Evolutionary conservation across 1,140 invertebrate species (phyloP).

Genomic region (Neocloeon triangulifer): DNA sequence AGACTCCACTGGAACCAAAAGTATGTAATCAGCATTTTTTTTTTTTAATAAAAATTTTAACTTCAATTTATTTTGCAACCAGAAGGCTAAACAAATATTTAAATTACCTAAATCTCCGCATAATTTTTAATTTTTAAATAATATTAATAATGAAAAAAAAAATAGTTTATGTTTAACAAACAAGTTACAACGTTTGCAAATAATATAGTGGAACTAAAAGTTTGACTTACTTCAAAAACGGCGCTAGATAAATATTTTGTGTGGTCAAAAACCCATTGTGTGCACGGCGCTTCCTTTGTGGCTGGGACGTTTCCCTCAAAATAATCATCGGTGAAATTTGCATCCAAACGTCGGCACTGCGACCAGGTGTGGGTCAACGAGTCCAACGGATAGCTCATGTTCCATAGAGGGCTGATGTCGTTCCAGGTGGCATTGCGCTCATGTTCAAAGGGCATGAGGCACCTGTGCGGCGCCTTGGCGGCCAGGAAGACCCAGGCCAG

Average conservation of each 20-base stretch:
- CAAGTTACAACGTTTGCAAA: constrained; percentile 1
- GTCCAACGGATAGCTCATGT: constrained; percentile 29
- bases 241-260: constrained; percentile 31
- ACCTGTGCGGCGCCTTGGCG: constrained; percentile 33
- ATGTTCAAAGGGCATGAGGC: too few relatives aligned
- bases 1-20: constrained; percentile 43
- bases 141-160: neutral
- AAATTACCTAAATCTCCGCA: neutral
- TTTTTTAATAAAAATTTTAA: neutral
- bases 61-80: neutral
- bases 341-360: constrained; percentile 21
- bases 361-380: constrained; percentile 18
- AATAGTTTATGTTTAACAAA: too few relatives aligned
- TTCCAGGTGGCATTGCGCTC: too few relatives aligned
- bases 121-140: neutral
- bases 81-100: neutral
- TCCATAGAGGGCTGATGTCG: constrained; percentile 18
- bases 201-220: neutral
- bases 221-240: constrained; percentile 29
- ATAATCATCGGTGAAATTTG: constrained; percentile 16
- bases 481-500: constrained; percentile 47
- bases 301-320: constrained; percentile 11
- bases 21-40: constrained; percentile 7
- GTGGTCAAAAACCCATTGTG: constrained; percentile 32
- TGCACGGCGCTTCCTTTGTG: constrained; percentile 18